phyloP scores from a whole-genome alignment of 2,797 vertebrate genomes.

The Cyclopterus lumpus region DNA sequence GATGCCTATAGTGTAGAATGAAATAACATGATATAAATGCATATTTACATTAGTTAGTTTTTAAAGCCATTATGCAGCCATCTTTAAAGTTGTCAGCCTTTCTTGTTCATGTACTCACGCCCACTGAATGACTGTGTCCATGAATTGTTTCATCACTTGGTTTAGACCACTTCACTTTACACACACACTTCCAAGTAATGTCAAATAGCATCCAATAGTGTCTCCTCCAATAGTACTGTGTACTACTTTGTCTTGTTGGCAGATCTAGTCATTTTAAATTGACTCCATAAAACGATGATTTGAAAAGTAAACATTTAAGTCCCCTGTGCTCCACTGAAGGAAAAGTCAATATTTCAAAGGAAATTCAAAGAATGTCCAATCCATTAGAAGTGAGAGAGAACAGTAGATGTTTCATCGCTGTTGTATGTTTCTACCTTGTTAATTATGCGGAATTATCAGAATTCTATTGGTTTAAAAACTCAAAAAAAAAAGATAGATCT shows the following conservation, averaged over 20 bases:
- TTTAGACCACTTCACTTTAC: conserved; percentile 56
- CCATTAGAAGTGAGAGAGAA: conserved; percentile 36
- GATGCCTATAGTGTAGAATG: conserved; percentile 80
- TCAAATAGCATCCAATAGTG: conserved; percentile 60
- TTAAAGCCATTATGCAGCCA: conserved; percentile 80
- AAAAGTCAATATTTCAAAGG: conserved; percentile 41
- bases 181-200: conserved; percentile 56
- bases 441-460: conserved; percentile 52
- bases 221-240: conserved; percentile 66
- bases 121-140: conserved; percentile 67
- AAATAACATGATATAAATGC: conserved; percentile 75
- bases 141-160: conserved; percentile 58
- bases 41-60: conserved; percentile 80
- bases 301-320: conserved; percentile 46
- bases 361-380: conserved; percentile 35
- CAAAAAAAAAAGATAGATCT: conserved; percentile 46
- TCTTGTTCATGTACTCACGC: conserved; percentile 62
- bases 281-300: conserved; percentile 43
- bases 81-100: conserved; percentile 66
- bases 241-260: conserved; percentile 68
- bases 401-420: conserved; percentile 38
- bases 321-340: conserved; percentile 51
- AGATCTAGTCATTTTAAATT: conserved; percentile 56
- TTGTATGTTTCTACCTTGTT: conserved; percentile 36
- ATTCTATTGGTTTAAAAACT: conserved; percentile 34